These are phyloP conservation scores for Dipodomys spectabilis DNA, from an alignment of 2,113 vertebrate genomes.

Conservation along the genomic window DNA sequence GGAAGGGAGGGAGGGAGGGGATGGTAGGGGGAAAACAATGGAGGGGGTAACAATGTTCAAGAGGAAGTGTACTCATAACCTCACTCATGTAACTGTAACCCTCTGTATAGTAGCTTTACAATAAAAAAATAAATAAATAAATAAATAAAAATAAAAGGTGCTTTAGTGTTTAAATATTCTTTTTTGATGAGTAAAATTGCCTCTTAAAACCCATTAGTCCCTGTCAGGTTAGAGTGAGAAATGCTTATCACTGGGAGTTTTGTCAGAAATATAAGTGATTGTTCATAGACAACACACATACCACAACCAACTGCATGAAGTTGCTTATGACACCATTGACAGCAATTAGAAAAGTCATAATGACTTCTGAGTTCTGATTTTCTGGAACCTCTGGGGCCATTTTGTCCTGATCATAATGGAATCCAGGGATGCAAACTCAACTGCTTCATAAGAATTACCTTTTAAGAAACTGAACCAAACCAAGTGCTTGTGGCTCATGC, in stretches of 20 bases:
- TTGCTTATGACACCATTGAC: neutral
- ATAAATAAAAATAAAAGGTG: too few relatives aligned
- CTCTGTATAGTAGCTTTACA: too few relatives aligned
- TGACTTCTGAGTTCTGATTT: neutral
- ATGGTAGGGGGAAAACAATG: too few relatives aligned
- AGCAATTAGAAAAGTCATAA: slow-evolving; percentile 11
- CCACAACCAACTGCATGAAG: neutral
- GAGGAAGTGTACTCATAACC: too few relatives aligned
- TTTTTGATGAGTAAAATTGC: neutral
- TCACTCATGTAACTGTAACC: too few relatives aligned
- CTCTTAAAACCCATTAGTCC: neutral
- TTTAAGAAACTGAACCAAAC: too few relatives aligned
- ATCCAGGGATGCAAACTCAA: neutral
- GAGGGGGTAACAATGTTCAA: too few relatives aligned
- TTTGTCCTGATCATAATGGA: neutral
- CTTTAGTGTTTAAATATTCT: neutral
- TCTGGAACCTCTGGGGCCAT: neutral
- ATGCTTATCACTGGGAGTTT: neutral
- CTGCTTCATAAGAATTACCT: neutral
- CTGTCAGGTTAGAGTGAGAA: neutral
- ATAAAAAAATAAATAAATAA: too few relatives aligned
- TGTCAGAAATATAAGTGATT: neutral
- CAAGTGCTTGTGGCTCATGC: too few relatives aligned
- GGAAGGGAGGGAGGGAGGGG: too few relatives aligned
- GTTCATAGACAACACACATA: neutral